Conservation (phyloP, 2,888 invertebrate species). For the Dynastes hyllus region DNA sequence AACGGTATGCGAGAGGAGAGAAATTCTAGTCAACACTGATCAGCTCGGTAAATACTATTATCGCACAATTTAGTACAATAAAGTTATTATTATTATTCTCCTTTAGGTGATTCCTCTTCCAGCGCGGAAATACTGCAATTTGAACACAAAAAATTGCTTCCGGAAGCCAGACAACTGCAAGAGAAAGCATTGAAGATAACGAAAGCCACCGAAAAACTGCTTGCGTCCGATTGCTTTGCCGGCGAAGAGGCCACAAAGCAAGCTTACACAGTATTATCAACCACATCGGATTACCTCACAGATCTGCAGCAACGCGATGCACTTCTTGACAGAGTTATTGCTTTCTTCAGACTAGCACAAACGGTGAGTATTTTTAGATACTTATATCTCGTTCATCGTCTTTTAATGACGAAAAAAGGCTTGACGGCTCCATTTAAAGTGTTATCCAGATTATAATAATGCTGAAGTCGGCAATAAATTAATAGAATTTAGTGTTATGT, state of each 20-base stretch:
- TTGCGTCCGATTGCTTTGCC: slow-evolving; percentile 81
- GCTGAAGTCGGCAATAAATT: too few species aligned
- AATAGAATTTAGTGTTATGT: too few species aligned
- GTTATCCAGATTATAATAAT: too few species aligned
- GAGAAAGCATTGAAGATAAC: slow-evolving; percentile 85
- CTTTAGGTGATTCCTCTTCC: slow-evolving; percentile 80
- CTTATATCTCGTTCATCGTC: neutral
- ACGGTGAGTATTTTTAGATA: slow-evolving; percentile 70
- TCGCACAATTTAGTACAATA: neutral
- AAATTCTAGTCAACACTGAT: slow-evolving; percentile 75
- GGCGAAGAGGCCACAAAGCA: slow-evolving; percentile 80
- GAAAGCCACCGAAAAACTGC: slow-evolving; percentile 84
- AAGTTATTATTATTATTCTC: neutral
- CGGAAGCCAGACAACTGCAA: slow-evolving; percentile 82
- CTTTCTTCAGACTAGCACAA: slow-evolving; percentile 82
- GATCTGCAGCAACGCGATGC: slow-evolving; percentile 81
- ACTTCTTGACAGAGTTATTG: slow-evolving; percentile 79
- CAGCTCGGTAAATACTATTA: slow-evolving; percentile 71
- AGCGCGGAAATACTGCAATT: slow-evolving; percentile 80
- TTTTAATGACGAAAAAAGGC: too few species aligned
- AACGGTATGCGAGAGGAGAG: slow-evolving; percentile 74
- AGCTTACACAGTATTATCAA: slow-evolving; percentile 79
- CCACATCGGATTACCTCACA: slow-evolving; percentile 81
- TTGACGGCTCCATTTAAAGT: too few species aligned
- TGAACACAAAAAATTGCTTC: slow-evolving; percentile 80